Evolutionary conservation across 2,797 vertebrate genomes (phyloP).

Genomic region (Scyliorhinus canicula): DNA sequence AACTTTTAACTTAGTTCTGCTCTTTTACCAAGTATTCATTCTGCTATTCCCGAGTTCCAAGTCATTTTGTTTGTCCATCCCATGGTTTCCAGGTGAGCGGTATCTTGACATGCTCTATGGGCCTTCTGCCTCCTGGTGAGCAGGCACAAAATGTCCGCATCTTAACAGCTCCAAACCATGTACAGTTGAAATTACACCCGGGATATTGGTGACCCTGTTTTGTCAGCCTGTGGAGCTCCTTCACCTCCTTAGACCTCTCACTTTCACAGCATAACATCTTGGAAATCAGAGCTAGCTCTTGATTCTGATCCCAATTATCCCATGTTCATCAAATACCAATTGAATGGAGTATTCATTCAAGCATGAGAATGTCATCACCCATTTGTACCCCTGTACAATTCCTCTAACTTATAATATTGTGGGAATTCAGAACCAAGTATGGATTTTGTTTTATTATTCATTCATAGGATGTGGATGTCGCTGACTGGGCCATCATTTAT

Average conservation of each 20-base stretch:
- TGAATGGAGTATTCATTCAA: too few species aligned
- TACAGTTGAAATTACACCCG: not conserved
- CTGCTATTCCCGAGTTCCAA: too few species aligned
- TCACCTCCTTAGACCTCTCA: not conserved
- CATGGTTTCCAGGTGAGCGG: not conserved
- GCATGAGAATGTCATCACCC: too few species aligned
- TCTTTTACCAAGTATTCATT: too few species aligned
- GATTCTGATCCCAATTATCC: too few species aligned
- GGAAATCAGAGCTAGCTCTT: not conserved
- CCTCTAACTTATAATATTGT: not conserved
- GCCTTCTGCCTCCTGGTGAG: not conserved
- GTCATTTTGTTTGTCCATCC: not conserved
- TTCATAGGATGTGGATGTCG: too few species aligned
- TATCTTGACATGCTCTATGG: not conserved
- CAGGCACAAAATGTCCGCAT: not conserved
- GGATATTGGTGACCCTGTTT: not conserved
- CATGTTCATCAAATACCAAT: too few species aligned
- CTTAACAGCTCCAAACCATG: not conserved
- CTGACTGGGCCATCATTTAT: too few species aligned
- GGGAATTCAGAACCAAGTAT: too few species aligned
- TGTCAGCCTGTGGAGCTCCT: not conserved
- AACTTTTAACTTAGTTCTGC: too few species aligned
- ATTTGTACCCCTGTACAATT: not conserved
- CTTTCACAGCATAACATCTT: not conserved
- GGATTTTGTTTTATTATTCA: too few species aligned